These are phyloP conservation scores for Apocrypta bakeri DNA, from an alignment of 1,140 invertebrate species.

Conservation along the genomic window DNA sequence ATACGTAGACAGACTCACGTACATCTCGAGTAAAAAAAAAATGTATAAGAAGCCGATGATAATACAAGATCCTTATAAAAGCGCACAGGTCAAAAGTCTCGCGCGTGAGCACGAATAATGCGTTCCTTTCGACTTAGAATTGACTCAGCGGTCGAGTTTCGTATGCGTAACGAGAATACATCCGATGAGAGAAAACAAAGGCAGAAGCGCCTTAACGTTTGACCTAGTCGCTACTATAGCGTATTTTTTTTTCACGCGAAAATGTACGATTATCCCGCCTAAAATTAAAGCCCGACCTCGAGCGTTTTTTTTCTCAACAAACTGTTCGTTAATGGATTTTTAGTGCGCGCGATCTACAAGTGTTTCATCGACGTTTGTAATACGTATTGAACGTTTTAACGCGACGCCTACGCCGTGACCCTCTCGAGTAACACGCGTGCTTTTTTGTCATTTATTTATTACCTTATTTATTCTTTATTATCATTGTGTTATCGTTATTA, in stretches of 20 bases:
- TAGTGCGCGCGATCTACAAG: constrained; percentile 39
- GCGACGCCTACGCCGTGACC: constrained; percentile 41
- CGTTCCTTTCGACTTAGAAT: background rate
- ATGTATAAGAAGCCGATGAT: background rate
- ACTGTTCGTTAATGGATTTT: constrained; percentile 57
- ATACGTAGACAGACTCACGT: background rate
- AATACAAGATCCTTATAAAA: constrained; percentile 7
- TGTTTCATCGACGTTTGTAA: background rate
- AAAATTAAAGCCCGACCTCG: constrained; percentile 50
- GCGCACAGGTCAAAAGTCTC: constrained; percentile 20
- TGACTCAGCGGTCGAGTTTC: background rate
- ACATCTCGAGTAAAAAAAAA: constrained; percentile 21
- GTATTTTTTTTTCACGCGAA: constrained; percentile 4
- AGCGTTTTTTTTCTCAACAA: background rate
- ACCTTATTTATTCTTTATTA: constrained; percentile 3
- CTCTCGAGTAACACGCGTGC: too few relatives aligned
- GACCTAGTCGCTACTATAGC: constrained; percentile 5
- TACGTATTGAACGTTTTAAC: background rate
- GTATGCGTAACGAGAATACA: background rate
- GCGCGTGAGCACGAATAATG: background rate
- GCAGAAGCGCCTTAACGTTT: too few relatives aligned
- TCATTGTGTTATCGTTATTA: background rate
- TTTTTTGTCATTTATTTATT: constrained; percentile 29
- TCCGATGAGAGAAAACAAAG: background rate
- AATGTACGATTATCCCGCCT: constrained; percentile 51